A percentile compares a stretch with the other conserved stretches of the same genome.
Evolutionary conservation across 2,797 vertebrate species (phyloP).

Genomic region (Sus cebifrons): DNA sequence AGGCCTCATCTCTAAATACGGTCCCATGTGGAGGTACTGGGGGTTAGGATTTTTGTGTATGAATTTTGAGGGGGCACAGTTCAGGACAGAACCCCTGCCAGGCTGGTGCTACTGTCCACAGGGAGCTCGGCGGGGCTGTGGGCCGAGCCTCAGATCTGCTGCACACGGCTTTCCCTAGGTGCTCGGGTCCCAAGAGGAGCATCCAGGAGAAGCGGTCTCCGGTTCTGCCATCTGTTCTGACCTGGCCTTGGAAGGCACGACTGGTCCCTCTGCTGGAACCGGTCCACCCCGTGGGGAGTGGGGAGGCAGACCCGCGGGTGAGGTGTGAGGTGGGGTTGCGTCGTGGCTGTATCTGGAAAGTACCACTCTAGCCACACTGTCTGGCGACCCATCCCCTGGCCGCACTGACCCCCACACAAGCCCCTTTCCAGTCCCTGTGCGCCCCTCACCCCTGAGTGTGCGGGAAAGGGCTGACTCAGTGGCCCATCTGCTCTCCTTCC

Average conservation of each 20-base stretch:
- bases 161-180: background rate
- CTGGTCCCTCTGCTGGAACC: background rate
- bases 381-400: too few relatives aligned
- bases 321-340: background rate
- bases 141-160: background rate
- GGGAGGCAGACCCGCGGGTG: background rate
- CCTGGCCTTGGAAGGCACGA: background rate
- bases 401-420: fast-evolving
- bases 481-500: too few relatives aligned
- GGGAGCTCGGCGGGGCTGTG: background rate
- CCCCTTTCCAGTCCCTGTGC: fast-evolving
- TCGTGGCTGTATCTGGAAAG: background rate
- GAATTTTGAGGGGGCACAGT: background rate
- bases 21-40: background rate
- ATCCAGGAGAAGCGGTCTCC: background rate
- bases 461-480: fast-evolving
- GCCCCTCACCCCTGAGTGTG: background rate
- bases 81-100: background rate
- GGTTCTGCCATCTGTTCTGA: fast-evolving
- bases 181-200: background rate
- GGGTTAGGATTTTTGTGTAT: too few relatives aligned
- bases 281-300: background rate
- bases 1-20: background rate
- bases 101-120: fast-evolving
- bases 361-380: fast-evolving